Evolutionary conservation across 2,888 invertebrate genomes (phyloP), one percentile per base, ranked within the genome.

Genomic region (Papilio elwesi): DNA sequence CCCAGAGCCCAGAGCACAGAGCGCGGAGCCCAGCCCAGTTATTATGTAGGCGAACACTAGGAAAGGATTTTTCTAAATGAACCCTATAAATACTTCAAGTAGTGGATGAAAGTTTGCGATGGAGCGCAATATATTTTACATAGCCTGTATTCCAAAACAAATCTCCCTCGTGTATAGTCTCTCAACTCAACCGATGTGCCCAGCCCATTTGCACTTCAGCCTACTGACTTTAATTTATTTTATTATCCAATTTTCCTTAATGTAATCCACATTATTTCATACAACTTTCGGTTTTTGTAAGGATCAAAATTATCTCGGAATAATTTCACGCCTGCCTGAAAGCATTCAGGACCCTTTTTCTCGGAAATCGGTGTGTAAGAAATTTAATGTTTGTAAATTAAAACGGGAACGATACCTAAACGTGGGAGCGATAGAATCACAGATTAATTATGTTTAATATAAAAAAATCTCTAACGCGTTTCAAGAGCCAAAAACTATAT

Each of bases 271-370:
- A 57, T 38, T 9, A 38, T 59, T 36, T 26, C 16, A 0, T 43
- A 9, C 0, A 26, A 10, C 16, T 55, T 26, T 55, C 16, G 26
- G 10, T 62, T 64, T 69, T 70, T 70, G n/a, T n/a, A 47, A 70
- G 26, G 47, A 47, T 64, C 59, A 59, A 52, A 63, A 12, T 52
- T 63, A 36, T 43, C 12, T 53, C 7, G 12, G 53, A 53, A 53
- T 67, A 67, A 67, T 67, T 67, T 16, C 53, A 67, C 53, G 43
- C 66, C 53, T 43, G 43, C 66, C 53, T 43, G 66, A 59, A 38
- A 59, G 38, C 59, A 13, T 59, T 13, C 38, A 36, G 10, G 13
- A 8, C 59, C 59, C 59, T 59, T 38, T 59, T 59, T 59, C 59
- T 59, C 38, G 59, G 36, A 59, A 59, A 59, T 59, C 59, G 59